These are phyloP conservation scores for Ophion obscuratus DNA, from an alignment of 2,888 invertebrate genomes.

Conservation along the genomic window DNA sequence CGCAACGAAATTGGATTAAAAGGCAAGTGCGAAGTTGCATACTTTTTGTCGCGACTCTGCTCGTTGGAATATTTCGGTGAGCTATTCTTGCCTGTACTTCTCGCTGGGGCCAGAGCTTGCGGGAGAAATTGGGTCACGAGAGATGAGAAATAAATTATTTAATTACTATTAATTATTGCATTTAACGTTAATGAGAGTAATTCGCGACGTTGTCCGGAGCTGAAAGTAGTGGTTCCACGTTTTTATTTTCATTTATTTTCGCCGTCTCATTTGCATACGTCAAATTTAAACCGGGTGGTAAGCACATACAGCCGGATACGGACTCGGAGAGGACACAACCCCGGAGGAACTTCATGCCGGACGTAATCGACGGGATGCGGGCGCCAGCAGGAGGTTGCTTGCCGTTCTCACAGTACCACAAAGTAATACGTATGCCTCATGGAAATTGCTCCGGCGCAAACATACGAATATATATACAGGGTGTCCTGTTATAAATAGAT, in stretches of 20 bases:
- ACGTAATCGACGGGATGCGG: conserved; percentile 59
- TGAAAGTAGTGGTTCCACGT: neutral
- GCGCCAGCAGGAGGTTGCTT: conserved; percentile 37
- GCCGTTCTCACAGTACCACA: conserved; percentile 51
- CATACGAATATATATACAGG: neutral
- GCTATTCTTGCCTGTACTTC: neutral
- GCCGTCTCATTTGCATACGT: neutral
- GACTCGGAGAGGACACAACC: conserved; percentile 8
- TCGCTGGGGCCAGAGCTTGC: neutral
- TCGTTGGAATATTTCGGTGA: neutral
- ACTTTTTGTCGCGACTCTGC: neutral
- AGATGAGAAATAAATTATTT: neutral
- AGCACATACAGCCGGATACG: conserved; percentile 15
- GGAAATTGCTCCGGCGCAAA: conserved; percentile 48
- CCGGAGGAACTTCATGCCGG: conserved; percentile 19
- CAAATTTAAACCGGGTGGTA: conserved; percentile 5
- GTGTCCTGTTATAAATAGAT: too few relatives aligned
- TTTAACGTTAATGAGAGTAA: conserved; percentile 1
- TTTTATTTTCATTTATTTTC: neutral
- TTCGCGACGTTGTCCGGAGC: neutral
- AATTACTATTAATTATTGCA: conserved; percentile 15
- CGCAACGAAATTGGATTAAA: neutral
- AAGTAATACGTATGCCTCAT: conserved; percentile 59
- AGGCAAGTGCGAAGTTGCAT: neutral
- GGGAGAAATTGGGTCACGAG: neutral